Evolutionary conservation across 2,113 vertebrate species (phyloP).

Genomic region (Phyllostomus discolor): DNA sequence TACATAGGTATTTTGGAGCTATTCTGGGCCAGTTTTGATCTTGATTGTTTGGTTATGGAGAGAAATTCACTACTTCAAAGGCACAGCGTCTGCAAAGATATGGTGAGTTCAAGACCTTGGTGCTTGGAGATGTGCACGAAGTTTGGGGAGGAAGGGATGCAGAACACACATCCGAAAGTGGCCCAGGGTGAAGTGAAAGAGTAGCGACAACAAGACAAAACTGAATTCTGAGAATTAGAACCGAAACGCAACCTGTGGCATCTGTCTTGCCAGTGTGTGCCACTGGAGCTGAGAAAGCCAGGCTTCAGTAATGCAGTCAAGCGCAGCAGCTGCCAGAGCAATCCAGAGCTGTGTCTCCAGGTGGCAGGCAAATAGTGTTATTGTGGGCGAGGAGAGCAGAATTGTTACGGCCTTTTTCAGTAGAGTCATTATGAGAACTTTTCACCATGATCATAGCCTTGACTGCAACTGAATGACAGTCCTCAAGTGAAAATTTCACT

Average conservation of each 20-base stretch:
- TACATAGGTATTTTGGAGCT: not conserved
- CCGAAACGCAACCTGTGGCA: not conserved
- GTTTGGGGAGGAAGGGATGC: not conserved
- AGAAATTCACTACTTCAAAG: not conserved
- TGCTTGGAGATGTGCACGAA: not conserved
- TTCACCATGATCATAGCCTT: not conserved
- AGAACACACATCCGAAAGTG: not conserved
- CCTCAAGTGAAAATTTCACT: not conserved
- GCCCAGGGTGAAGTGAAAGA: not conserved
- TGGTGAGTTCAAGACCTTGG: not conserved
- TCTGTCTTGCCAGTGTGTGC: not conserved
- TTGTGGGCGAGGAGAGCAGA: not conserved
- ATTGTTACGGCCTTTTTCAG: not conserved
- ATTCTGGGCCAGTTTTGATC: not conserved
- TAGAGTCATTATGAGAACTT: not conserved
- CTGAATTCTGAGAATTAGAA: not conserved
- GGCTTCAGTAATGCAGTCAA: not conserved
- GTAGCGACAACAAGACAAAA: not conserved
- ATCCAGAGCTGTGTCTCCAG: not conserved
- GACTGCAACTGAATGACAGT: not conserved
- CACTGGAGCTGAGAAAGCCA: not conserved
- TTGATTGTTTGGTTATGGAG: not conserved
- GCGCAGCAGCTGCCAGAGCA: not conserved
- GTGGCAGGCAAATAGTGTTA: not conserved
- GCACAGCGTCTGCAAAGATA: not conserved